Evolutionary conservation across 2,113 vertebrate species (phyloP).

Genomic region (Irena cyanogastra): DNA sequence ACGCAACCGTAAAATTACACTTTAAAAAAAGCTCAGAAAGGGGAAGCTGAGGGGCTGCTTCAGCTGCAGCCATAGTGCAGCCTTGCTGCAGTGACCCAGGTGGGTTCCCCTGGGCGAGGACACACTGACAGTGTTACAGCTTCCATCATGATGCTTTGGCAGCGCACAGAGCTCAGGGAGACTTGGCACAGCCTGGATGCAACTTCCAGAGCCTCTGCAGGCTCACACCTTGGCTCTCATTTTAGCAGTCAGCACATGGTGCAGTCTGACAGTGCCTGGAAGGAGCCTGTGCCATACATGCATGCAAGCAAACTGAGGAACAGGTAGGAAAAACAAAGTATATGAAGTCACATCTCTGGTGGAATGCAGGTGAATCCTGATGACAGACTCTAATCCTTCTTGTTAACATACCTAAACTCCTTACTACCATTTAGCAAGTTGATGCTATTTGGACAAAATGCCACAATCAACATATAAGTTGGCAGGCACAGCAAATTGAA

Average conservation of each 20-base stretch:
- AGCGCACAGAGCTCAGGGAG: background rate
- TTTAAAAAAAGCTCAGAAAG: background rate
- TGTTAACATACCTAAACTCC: background rate
- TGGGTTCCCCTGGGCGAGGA: background rate
- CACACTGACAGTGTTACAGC: accelerated
- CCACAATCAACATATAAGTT: conserved; percentile 19
- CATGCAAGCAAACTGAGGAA: background rate
- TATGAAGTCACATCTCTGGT: background rate
- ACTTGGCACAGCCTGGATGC: background rate
- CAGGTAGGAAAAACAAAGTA: background rate
- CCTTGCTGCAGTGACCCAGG: background rate
- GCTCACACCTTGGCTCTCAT: background rate
- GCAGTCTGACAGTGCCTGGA: background rate
- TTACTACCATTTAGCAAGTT: background rate
- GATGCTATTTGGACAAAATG: conserved; percentile 3
- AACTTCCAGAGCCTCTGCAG: background rate
- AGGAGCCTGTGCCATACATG: background rate
- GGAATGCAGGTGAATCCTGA: background rate
- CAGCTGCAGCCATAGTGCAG: background rate
- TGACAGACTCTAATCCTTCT: background rate
- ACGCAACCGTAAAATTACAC: background rate
- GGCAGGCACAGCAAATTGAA: conserved; percentile 16
- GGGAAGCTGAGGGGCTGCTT: background rate
- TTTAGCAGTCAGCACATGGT: background rate
- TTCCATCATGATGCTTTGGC: background rate